Evolutionary conservation across 2,888 invertebrate species (phyloP), one percentile per base, ranked within the genome.

Genomic region (Rugalucina vietnamica): DNA sequence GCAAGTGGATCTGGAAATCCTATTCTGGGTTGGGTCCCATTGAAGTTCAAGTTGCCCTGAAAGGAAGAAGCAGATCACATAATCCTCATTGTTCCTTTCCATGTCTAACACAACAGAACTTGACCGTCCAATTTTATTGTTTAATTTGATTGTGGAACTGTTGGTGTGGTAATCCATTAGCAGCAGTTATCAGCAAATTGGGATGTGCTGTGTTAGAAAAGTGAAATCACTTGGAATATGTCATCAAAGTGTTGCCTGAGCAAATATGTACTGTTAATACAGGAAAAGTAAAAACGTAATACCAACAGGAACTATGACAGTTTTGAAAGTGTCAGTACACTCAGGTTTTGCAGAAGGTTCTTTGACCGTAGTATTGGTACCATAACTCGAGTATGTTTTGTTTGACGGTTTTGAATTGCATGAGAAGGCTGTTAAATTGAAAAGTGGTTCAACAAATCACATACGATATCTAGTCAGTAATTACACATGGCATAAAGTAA

Each of bases 131-230:
- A 82, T 82, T 21, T n/a, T 82, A 12, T 76, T 76, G 24, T 82
- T 76, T 43, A 77, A 82, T 77, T 72, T 82, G 18, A 82, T 82
- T 29, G 49, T 65, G 12, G 32, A 54, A 29, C 1, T 76, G 50
- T 54, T 54, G n/a, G 57, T n/a, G 27, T 75, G 49, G 32, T 54
- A 54, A 54, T 75, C 10, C 24, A 34, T 27, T 50, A 32, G n/a
- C 21, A 24, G 34, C 75, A 32, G 65, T 65, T 34, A 34, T 24
- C 21, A 43, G 39, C 39, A 36, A 65, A 32, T 60, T 76, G 27
- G 14, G 29, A 39, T 37, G 37, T 29, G 39, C 76, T 2, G 29
- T 76, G 65, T 1, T 36, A 39, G 29, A 76, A 29, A 37, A 60
- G 18, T 36, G 37, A 1, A 18, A 24, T 10, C 14, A 49, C 43